Percentiles rank a stretch among this genome's conserved stretches.
Evolutionary conservation across 2,113 vertebrate genomes (phyloP).

Genomic region (Himantopus leucocephalus): DNA sequence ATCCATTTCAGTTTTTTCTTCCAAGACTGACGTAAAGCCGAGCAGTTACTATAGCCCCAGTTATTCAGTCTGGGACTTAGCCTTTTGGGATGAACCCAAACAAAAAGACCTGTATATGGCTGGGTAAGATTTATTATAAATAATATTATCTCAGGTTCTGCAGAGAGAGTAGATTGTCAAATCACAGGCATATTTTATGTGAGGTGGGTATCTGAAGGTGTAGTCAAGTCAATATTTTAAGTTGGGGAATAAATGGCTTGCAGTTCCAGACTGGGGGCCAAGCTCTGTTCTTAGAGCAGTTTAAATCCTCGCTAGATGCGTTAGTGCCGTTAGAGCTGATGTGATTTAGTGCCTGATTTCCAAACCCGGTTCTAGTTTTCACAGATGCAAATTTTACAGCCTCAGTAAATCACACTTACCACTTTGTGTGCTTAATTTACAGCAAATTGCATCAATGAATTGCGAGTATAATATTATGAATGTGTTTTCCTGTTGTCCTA

Average conservation of each 20-base stretch:
- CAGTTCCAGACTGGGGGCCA: not conserved
- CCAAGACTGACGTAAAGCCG: not conserved
- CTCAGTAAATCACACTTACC: not conserved
- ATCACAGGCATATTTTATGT: not conserved
- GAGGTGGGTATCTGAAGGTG: not conserved
- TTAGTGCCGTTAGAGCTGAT: not conserved
- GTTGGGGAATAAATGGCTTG: not conserved
- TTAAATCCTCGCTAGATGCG: not conserved
- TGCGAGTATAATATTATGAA: not conserved
- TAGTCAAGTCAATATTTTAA: conserved; percentile 16
- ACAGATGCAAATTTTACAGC: conserved; percentile 3
- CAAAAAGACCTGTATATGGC: not conserved
- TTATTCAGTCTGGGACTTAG: not conserved
- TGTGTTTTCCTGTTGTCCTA: not conserved
- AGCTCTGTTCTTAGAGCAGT: not conserved
- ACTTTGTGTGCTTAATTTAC: not conserved
- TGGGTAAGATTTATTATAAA: not conserved
- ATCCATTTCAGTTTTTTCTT: not conserved
- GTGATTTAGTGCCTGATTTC: not conserved
- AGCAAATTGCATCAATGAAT: not conserved
- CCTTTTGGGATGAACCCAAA: not conserved
- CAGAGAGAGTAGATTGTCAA: not conserved
- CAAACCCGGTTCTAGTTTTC: not conserved
- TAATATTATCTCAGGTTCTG: not conserved
- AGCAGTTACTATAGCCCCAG: not conserved